Evolutionary conservation across 2,888 invertebrate genomes (phyloP).

Genomic region (Atherix ibis): DNA sequence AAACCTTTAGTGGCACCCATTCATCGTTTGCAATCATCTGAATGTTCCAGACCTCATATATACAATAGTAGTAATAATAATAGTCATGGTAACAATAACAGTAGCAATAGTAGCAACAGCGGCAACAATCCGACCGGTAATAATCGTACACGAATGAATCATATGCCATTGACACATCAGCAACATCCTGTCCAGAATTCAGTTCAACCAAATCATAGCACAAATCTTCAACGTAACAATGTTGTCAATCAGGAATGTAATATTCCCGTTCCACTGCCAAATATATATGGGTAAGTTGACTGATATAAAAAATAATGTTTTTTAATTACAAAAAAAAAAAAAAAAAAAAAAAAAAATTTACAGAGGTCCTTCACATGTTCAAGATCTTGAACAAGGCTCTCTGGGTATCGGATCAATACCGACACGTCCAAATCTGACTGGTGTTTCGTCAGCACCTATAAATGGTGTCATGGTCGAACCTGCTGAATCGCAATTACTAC

Average conservation of each 20-base stretch:
- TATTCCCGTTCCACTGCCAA: slow-evolving; percentile 16
- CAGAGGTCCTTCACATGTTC: slow-evolving; percentile 16
- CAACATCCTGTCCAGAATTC: slow-evolving; percentile 4
- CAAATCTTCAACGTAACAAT: slow-evolving; percentile 8
- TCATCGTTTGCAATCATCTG: slow-evolving; percentile 48
- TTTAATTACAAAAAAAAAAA: neutral
- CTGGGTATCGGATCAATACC: slow-evolving; percentile 14
- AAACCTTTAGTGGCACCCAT: slow-evolving; percentile 58
- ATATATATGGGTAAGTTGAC: slow-evolving; percentile 16
- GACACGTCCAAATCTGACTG: slow-evolving; percentile 10
- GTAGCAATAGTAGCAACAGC: slow-evolving; percentile 2
- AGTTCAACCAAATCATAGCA: slow-evolving; percentile 9
- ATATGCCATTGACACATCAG: slow-evolving; percentile 4
- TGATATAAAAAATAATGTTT: neutral
- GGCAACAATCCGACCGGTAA: slow-evolving; percentile 1
- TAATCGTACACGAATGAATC: slow-evolving; percentile 6
- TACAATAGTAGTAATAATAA: slow-evolving; percentile 16
- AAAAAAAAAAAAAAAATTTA: neutral
- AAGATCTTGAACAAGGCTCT: slow-evolving; percentile 16
- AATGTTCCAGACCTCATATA: slow-evolving; percentile 19
- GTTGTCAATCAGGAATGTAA: slow-evolving; percentile 10
- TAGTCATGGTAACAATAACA: slow-evolving; percentile 13
- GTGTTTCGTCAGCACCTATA: neutral
- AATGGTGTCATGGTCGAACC: slow-evolving; percentile 6
- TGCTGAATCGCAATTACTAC: slow-evolving; percentile 31